A percentile compares a stretch with the other conserved stretches of the same genome.
Evolutionary conservation across 2,888 invertebrate species (phyloP).

Genomic region (Andrena trimmerana): DNA sequence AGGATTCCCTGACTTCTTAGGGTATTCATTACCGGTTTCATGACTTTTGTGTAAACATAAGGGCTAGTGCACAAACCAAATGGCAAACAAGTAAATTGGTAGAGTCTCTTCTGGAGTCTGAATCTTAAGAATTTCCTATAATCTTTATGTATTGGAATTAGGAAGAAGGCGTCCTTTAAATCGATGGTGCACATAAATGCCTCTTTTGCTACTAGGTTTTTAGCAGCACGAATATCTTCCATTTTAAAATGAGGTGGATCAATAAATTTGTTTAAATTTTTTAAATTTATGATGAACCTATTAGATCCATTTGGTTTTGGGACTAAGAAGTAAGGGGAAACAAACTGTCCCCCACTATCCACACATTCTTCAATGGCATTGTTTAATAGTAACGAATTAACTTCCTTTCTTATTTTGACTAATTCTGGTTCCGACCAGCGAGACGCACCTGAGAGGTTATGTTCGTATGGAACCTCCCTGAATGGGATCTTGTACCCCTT

Average conservation of each 20-base stretch:
- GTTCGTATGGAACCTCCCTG: too few species aligned
- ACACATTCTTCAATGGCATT: too few species aligned
- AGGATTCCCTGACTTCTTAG: background rate
- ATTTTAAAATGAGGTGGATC: background rate
- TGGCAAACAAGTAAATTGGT: background rate
- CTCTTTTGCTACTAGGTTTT: background rate
- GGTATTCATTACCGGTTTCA: background rate
- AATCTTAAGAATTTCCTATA: constrained; percentile 1
- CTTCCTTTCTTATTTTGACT: too few species aligned
- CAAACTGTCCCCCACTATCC: too few species aligned
- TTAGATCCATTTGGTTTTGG: too few species aligned
- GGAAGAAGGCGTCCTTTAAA: background rate
- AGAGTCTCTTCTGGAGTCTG: background rate
- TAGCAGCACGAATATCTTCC: background rate
- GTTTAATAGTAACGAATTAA: too few species aligned
- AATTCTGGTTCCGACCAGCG: too few species aligned
- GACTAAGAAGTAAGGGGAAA: too few species aligned
- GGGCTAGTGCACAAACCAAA: background rate
- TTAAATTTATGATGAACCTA: background rate
- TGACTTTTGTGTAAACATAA: background rate
- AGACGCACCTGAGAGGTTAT: too few species aligned
- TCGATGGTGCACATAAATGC: background rate
- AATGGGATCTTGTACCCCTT: too few species aligned
- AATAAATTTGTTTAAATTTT: background rate
- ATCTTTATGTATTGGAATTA: background rate